Conservation (phyloP, 2,797 vertebrate genomes). For the Champsocephalus gunnari region DNA sequence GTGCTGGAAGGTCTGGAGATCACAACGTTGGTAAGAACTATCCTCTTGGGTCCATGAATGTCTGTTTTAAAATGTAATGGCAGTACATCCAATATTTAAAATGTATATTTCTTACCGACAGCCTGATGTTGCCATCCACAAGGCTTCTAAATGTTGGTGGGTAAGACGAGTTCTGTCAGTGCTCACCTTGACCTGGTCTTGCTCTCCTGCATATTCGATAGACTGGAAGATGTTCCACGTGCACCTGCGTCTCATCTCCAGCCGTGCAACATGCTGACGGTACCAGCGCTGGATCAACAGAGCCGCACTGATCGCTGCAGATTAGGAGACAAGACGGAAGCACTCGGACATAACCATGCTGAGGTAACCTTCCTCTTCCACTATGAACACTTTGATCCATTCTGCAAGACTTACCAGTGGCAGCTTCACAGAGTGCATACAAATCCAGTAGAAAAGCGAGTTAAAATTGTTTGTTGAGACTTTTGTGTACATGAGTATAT, state of each 20-base stretch:
- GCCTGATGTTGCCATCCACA: neutral
- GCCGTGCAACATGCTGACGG: conserved; percentile 87
- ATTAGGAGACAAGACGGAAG: neutral
- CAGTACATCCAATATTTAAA: neutral
- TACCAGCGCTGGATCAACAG: conserved; percentile 97
- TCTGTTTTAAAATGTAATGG: neutral
- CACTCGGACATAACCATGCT: neutral
- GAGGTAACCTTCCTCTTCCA: neutral
- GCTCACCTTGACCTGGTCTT: conserved; percentile 93
- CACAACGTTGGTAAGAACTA: neutral
- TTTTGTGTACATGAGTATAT: neutral
- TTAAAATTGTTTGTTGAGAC: neutral
- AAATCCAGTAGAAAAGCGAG: conserved; percentile 16
- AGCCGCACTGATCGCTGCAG: conserved; percentile 88
- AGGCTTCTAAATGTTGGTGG: neutral
- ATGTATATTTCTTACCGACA: neutral
- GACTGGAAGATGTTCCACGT: conserved; percentile 95
- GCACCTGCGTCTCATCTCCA: conserved; percentile 90
- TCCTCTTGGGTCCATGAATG: neutral
- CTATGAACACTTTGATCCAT: neutral
- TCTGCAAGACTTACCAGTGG: conserved; percentile 75
- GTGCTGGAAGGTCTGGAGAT: neutral
- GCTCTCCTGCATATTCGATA: conserved; percentile 94
- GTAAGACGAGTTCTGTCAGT: neutral
- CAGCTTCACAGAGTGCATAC: conserved; percentile 68